phyloP scores from a whole-genome alignment of 2,888 invertebrate species.

The Hydraecia micacea region DNA sequence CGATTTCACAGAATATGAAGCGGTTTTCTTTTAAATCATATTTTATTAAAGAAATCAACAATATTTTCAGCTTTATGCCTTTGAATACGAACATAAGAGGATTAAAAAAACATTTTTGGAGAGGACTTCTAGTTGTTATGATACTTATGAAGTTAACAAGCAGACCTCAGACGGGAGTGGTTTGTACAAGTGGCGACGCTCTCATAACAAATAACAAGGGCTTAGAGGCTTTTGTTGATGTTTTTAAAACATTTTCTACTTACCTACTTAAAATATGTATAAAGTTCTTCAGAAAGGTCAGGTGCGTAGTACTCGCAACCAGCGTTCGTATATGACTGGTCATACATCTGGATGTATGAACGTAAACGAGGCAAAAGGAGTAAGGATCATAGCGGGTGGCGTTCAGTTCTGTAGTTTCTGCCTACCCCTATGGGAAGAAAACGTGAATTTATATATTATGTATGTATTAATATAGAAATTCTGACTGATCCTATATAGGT shows the following conservation, averaged over 20 bases:
- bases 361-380: too few relatives aligned
- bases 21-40: neutral
- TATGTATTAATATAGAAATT: too few relatives aligned
- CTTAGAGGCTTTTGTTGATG: constrained; percentile 9
- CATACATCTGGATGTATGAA: too few relatives aligned
- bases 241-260: constrained; percentile 1
- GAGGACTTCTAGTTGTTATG: constrained; percentile 31
- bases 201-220: constrained; percentile 48
- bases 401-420: too few relatives aligned
- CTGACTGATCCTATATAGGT: too few relatives aligned
- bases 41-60: constrained; percentile 21
- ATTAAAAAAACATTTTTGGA: constrained; percentile 21
- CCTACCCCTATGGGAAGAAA: too few relatives aligned
- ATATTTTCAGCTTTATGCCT: constrained; percentile 4
- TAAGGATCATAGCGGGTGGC: too few relatives aligned
- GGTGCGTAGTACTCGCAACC: neutral
- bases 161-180: constrained; percentile 39
- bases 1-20: neutral
- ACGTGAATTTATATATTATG: too few relatives aligned
- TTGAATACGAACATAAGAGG: constrained; percentile 34
- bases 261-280: neutral
- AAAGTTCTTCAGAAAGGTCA: neutral
- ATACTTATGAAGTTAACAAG: constrained; percentile 55
- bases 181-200: constrained; percentile 39
- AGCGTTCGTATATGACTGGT: neutral